These are phyloP conservation scores for Pseudachorutes palmiensis DNA, from an alignment of 1,140 invertebrate genomes.

Conservation along the genomic window DNA sequence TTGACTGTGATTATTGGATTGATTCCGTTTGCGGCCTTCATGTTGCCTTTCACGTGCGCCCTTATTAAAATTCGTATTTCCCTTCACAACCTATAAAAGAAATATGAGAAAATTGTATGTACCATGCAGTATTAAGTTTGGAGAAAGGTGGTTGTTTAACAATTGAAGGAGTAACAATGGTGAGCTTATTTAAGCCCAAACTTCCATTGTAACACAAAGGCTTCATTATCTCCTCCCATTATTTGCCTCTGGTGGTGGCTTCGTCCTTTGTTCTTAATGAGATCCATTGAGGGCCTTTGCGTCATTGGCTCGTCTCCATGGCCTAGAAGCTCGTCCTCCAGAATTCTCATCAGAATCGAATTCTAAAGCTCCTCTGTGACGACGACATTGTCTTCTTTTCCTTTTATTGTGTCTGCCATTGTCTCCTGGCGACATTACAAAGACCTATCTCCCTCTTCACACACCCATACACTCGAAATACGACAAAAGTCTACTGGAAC, in stretches of 20 bases:
- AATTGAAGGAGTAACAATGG: background rate
- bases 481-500: background rate
- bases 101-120: no score
- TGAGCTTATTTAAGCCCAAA: background rate
- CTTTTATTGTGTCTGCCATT: background rate
- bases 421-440: background rate
- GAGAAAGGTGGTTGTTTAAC: no score
- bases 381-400: background rate
- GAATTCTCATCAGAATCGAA: background rate
- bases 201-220: background rate
- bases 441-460: background rate
- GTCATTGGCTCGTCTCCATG: background rate
- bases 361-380: background rate
- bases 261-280: conserved; percentile 3
- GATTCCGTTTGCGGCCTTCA: no score
- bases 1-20: no score
- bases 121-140: no score
- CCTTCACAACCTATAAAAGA: no score
- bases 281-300: background rate
- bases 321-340: background rate
- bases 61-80: no score
- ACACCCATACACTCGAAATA: background rate
- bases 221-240: conserved; percentile 9
- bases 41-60: no score
- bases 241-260: background rate